phyloP scores from a whole-genome alignment of 2,113 vertebrate genomes.

The Galemys pyrenaicus region DNA sequence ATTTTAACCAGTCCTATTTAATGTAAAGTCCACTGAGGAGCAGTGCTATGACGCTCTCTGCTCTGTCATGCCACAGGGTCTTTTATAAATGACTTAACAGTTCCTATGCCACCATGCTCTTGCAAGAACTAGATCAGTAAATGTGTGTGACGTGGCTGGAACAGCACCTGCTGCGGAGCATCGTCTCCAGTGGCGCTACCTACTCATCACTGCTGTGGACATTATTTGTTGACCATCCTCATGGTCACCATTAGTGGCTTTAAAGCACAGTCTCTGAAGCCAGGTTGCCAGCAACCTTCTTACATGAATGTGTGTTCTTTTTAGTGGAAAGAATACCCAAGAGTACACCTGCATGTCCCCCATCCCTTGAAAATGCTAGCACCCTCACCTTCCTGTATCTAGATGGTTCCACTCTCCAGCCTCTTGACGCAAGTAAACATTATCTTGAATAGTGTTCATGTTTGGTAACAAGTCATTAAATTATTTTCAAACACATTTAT shows the following conservation, averaged over 20 bases:
- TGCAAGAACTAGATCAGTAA: not conserved
- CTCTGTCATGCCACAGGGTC: not conserved
- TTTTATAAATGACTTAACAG: not conserved
- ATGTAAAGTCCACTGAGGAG: not conserved
- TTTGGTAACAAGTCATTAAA: slow-evolving; percentile 13
- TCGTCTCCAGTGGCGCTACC: not conserved
- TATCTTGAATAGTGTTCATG: not conserved
- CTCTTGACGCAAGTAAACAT: not conserved
- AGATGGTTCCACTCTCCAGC: not conserved
- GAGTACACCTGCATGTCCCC: not conserved
- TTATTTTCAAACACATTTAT: not conserved
- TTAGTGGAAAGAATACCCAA: not conserved
- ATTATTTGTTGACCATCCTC: not conserved
- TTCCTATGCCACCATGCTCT: not conserved
- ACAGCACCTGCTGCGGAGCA: not conserved
- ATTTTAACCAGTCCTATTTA: not conserved
- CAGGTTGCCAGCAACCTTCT: not conserved
- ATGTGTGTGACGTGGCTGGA: not conserved
- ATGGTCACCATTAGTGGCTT: not conserved
- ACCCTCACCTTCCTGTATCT: not conserved
- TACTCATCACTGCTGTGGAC: not conserved
- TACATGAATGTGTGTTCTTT: not conserved
- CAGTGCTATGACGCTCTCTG: not conserved
- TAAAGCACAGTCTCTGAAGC: not conserved
- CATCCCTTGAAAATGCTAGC: not conserved